Evolutionary conservation across 2,888 invertebrate genomes (phyloP), one percentile per base, ranked within the genome.

Genomic region (Cerceris rybyensis): DNA sequence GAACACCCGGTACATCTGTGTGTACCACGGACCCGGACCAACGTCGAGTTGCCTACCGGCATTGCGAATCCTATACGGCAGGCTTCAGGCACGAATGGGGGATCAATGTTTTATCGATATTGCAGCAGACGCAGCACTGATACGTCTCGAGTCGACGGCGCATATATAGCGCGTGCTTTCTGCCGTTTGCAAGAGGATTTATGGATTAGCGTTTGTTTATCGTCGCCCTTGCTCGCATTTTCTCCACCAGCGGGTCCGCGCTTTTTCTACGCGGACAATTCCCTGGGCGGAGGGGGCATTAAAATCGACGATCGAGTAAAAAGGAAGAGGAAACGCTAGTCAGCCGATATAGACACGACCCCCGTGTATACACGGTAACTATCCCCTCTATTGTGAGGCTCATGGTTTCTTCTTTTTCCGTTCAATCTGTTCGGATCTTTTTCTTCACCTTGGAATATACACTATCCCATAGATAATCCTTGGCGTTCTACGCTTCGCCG

Each of bases 91-190:
- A 90, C 90, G 90, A 90, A 89, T 90, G 81, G 82, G 80, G 89
- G 89, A 90, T 90, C 90, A 90, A 88, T 90, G 88, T 90, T 90
- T 89, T 89, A 90, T 90, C 90, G 88, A 88, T 89, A 88, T 88
- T 87, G 89, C 86, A 88, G 83, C 87, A 87, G 89, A 85, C 88
- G 86, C 84, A 76, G 83, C 80, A 77, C 80, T 82, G 85, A 86
- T 87, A 83, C 85, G 84, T 89, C 87, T 89, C 85, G 83, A 83
- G 83, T 87, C 80, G 82, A 75, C 80, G 77, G 75, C 73, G 81
- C 82, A 80, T 83, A 82, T 83, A 81, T 84, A 84, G 88, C 74
- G 89, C 88, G 89, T 90, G 90, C 87, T 86, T 85, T 83, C 84
- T 84, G 75, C 86, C 86, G 86, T 88, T 88, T 88, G 85, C 86